Base-by-base conservation (phyloP, 1,140 invertebrate genomes). In the Drosophila sulfurigaster region DNA sequence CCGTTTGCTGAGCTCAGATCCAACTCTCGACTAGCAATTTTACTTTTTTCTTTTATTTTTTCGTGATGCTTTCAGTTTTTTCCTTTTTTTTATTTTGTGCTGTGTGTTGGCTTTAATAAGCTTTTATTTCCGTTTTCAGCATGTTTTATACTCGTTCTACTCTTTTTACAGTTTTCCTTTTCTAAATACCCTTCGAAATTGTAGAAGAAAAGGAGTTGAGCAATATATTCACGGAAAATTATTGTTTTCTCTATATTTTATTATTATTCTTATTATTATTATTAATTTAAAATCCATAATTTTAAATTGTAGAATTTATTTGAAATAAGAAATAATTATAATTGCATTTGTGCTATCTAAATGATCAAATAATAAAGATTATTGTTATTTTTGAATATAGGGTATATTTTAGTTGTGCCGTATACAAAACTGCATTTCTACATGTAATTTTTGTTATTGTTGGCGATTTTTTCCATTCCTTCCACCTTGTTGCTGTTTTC, bases 101-200 rank as follows among this genome's bases (percentile, higher is more conserved):
- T 52, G 51, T 70, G 70, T 86, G 75, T 81, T 90, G 75, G 78
- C 86, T 86, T 85, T 89, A 89, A 89, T 89, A 89, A 89, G 85
- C 85, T 90, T 89, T 86, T 86, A 89, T 90, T 89, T 90, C 86
- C 78, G 86, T 86, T 89, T 89, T 85, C 78, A 85, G 85, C 75
- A 79, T 90, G 81, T 89, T 88, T 81, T 78, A 64, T 75, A 60
- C 49, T 75, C 54, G 48, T 30, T 20, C 5, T 67, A 20, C 8
- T 43, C 41, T 48, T 43, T 48, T 32, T n/a, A 11, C 11, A 20
- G 3, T 8, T 20, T 38, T 49, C 25, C 5, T 28, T 4, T 58
- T 45, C 15, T 45, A n/a, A 32, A 57, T 49, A 20, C 62, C 20
- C 32, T 54, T 15, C 3, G 20, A 25, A 25, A 25, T 25, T 25